A percentile compares a stretch with the other conserved stretches of the same genome.
phyloP scores from a whole-genome alignment of 2,113 vertebrate species.

The Nibea coibor region DNA sequence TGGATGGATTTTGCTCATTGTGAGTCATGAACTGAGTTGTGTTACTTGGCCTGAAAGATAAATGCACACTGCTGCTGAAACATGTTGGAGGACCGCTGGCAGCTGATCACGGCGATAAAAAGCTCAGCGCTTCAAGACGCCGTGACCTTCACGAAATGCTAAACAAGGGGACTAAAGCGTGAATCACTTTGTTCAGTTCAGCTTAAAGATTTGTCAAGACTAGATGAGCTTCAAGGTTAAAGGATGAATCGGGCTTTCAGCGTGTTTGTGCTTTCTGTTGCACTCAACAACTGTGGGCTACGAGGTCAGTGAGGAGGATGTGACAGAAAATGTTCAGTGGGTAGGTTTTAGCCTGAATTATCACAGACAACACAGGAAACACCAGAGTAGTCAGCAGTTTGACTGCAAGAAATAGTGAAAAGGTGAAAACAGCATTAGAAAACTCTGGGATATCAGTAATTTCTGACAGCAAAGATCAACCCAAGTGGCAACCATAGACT shows the following conservation, averaged over 20 bases:
- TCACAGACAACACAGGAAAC: no score
- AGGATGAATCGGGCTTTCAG: no score
- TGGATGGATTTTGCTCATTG: neutral
- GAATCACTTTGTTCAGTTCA: neutral
- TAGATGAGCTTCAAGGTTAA: neutral
- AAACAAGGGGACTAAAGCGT: neutral
- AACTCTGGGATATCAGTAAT: neutral
- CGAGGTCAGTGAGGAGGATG: neutral
- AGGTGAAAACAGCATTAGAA: no score
- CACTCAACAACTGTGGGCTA: neutral
- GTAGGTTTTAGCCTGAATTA: neutral
- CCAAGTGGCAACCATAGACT: no score
- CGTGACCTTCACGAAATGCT: neutral
- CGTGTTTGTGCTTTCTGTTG: neutral
- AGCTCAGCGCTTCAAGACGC: no score
- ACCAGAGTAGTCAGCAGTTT: no score
- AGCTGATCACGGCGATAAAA: neutral
- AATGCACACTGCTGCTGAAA: conserved; percentile 8
- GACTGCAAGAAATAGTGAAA: no score
- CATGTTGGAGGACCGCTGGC: no score
- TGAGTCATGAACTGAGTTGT: conserved; percentile 25
- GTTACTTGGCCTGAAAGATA: conserved; percentile 13
- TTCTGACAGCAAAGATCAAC: neutral
- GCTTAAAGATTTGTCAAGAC: no score
- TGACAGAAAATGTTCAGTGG: neutral